Percentiles rank a stretch among this genome's conserved stretches.
Evolutionary conservation across 2,113 vertebrate species (phyloP).

Genomic region (Eulemur rufifrons): DNA sequence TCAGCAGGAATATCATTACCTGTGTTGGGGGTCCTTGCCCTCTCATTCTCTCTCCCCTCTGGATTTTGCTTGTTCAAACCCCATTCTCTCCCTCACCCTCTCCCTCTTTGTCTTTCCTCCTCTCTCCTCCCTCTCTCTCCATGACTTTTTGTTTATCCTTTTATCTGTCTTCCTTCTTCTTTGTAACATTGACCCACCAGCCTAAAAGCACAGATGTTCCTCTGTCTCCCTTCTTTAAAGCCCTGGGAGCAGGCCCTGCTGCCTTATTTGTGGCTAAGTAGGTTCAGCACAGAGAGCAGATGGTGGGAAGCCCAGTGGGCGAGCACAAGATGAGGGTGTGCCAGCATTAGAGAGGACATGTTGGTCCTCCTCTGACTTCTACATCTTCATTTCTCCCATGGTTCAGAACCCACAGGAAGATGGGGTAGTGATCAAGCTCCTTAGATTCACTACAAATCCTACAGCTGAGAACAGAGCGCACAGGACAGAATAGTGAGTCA

Average conservation of each 20-base stretch:
- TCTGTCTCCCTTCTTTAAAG: not conserved
- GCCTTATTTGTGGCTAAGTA: not conserved
- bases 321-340: not conserved
- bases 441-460: not conserved
- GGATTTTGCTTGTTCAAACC: not conserved
- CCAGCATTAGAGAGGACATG: not conserved
- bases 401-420: not conserved
- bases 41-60: not conserved
- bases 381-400: not conserved
- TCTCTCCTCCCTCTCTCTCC: not conserved
- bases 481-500: not conserved
- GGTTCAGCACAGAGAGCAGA: not conserved
- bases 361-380: not conserved
- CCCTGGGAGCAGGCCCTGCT: not conserved
- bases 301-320: not conserved
- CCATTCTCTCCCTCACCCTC: not conserved
- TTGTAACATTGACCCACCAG: not conserved
- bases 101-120: not conserved
- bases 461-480: rapidly evolving
- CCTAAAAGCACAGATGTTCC: not conserved
- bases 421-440: not conserved
- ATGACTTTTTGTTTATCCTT: not conserved
- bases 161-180: not conserved
- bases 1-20: not conserved
- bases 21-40: not conserved